phyloP scores from a whole-genome alignment of 2,113 vertebrate species.

The Rhabdomys dilectus region DNA sequence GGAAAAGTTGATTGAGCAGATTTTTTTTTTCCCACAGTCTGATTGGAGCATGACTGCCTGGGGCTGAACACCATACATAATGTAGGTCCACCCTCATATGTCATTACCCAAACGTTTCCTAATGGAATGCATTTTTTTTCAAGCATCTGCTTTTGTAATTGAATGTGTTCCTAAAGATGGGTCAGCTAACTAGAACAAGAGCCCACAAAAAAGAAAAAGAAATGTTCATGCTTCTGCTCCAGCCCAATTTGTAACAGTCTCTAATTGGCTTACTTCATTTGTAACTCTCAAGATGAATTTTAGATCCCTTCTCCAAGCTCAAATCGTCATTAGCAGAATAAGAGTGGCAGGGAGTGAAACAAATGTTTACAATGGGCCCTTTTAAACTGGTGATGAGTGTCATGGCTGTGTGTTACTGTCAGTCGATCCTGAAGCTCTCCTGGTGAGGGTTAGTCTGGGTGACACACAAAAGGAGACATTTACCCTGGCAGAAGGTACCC shows the following conservation, averaged over 20 bases:
- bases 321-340: slow-evolving; percentile 83
- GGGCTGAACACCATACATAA: slow-evolving; percentile 77
- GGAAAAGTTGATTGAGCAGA: slow-evolving; percentile 86
- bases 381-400: slow-evolving; percentile 88
- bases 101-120: slow-evolving; percentile 83
- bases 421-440: slow-evolving; percentile 79
- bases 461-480: slow-evolving; percentile 86
- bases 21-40: slow-evolving; percentile 77
- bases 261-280: slow-evolving; percentile 74
- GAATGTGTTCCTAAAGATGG: slow-evolving; percentile 74
- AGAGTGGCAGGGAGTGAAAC: slow-evolving; percentile 84
- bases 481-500: slow-evolving; percentile 83
- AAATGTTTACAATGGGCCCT: slow-evolving; percentile 87
- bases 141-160: slow-evolving; percentile 80
- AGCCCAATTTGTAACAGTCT: slow-evolving; percentile 65
- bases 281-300: slow-evolving; percentile 80
- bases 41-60: slow-evolving; percentile 81
- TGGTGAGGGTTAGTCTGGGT: slow-evolving; percentile 84
- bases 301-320: slow-evolving; percentile 74
- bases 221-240: slow-evolving; percentile 29
- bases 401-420: slow-evolving; percentile 81
- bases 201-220: slow-evolving; percentile 56
- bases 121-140: slow-evolving; percentile 78
- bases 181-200: slow-evolving; percentile 72
- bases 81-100: slow-evolving; percentile 64